A percentile compares a stretch with the other conserved stretches of the same genome.
phyloP scores from a whole-genome alignment of 2,113 vertebrate genomes.

The Triplophysa rosa region DNA sequence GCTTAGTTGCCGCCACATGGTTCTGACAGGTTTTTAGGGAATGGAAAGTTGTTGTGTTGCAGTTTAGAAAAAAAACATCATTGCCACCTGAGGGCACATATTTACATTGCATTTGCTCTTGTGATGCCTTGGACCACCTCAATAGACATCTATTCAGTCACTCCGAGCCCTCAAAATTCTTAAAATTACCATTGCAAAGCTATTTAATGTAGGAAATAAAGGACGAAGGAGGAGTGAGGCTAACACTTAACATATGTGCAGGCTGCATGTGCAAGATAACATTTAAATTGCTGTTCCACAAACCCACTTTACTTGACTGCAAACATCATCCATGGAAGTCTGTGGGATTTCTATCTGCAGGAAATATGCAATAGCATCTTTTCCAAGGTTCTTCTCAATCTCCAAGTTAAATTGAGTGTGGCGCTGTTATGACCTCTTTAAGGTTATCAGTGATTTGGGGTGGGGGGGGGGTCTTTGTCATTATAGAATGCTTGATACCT shows the following conservation, averaged over 20 bases:
- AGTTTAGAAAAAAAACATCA: constrained; percentile 69
- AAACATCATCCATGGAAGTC: neutral
- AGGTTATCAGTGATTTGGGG: constrained; percentile 11
- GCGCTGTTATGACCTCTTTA: constrained; percentile 8
- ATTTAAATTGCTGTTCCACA: constrained; percentile 16
- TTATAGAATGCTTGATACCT: constrained; percentile 22
- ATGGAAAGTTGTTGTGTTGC: constrained; percentile 80
- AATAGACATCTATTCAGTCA: neutral
- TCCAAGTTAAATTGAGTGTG: neutral
- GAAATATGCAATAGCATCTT: constrained; percentile 24
- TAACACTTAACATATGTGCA: constrained; percentile 21
- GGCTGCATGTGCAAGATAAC: constrained; percentile 28
- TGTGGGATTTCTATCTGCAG: neutral
- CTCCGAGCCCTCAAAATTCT: neutral
- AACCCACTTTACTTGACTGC: constrained; percentile 1
- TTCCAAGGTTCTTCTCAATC: neutral
- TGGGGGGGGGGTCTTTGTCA: neutral
- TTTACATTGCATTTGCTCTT: constrained; percentile 38
- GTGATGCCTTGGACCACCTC: neutral
- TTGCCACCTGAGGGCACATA: constrained; percentile 64
- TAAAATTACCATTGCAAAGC: neutral
- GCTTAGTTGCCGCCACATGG: constrained; percentile 87
- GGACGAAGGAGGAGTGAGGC: neutral
- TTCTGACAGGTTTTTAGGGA: constrained; percentile 86
- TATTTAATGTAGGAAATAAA: neutral